Percentiles rank a stretch among this genome's conserved stretches.
phyloP scores from a whole-genome alignment of 2,797 vertebrate genomes.

The Smutsia temminckii region DNA sequence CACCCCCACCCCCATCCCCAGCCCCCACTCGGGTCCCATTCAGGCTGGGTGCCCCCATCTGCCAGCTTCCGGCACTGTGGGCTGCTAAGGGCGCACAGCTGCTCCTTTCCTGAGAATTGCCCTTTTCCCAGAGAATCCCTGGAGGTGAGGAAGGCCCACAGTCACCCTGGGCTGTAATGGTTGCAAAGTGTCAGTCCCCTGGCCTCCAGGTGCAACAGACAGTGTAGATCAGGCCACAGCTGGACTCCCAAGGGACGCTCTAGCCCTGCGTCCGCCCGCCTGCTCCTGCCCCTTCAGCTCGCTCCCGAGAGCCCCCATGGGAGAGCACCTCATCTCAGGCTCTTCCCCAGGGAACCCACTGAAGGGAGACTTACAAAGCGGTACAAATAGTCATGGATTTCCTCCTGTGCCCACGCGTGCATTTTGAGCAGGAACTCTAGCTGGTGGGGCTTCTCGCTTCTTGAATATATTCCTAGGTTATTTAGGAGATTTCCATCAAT shows the following conservation, averaged over 20 bases:
- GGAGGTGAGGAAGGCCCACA: neutral
- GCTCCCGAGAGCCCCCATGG: neutral
- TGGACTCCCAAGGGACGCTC: neutral
- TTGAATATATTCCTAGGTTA: neutral
- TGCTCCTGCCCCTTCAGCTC: neutral
- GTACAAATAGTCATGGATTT: neutral
- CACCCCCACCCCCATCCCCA: too few relatives aligned
- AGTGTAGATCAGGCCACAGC: neutral
- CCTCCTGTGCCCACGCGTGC: neutral
- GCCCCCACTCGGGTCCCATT: neutral
- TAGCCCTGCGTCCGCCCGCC: accelerated
- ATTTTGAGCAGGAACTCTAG: neutral
- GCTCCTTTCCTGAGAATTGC: neutral
- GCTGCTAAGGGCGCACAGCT: too few relatives aligned
- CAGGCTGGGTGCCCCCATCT: neutral
- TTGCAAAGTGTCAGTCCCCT: neutral
- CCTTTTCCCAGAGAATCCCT: neutral
- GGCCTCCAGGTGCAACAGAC: neutral
- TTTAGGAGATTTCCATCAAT: neutral
- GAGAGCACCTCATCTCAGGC: neutral
- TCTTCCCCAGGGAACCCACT: neutral
- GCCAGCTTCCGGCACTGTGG: neutral
- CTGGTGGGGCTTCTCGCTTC: neutral
- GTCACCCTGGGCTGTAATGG: accelerated
- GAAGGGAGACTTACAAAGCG: neutral